Conservation (phyloP, 2,888 invertebrate species). For the Cotesia congregata region DNA sequence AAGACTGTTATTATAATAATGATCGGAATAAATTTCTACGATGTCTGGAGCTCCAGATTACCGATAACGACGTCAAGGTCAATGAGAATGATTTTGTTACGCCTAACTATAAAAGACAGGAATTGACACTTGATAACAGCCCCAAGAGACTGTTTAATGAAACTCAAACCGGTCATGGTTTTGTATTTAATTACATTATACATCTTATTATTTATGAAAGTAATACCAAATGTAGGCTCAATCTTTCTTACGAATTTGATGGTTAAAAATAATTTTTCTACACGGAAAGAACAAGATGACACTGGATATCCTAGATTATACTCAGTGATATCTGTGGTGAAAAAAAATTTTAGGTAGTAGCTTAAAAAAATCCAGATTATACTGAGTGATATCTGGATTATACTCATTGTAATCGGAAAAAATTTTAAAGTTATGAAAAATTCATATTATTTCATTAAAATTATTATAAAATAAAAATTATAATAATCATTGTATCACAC, state of each 20-base stretch:
- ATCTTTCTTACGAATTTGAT: conserved; percentile 47
- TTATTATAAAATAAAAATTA: too few relatives aligned
- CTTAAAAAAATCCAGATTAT: too few relatives aligned
- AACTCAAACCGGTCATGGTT: conserved; percentile 25
- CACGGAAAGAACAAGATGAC: too few relatives aligned
- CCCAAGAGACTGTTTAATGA: neutral
- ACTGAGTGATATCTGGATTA: too few relatives aligned
- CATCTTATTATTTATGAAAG: conserved; percentile 75
- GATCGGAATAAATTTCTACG: conserved; percentile 54
- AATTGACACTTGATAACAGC: conserved; percentile 47
- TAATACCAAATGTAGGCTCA: conserved; percentile 44
- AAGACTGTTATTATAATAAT: conserved; percentile 4
- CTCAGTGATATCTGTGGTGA: too few relatives aligned
- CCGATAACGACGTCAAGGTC: conserved; percentile 27
- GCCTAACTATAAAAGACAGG: conserved; percentile 49
- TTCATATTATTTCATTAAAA: too few relatives aligned
- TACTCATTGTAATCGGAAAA: too few relatives aligned
- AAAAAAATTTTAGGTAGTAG: too few relatives aligned
- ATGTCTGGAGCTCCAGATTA: conserved; percentile 47
- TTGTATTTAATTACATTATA: conserved; percentile 66
- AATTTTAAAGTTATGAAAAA: too few relatives aligned
- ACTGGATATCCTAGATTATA: too few relatives aligned
- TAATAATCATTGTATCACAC: too few relatives aligned
- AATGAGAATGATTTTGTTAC: conserved; percentile 34
- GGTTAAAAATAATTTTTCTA: conserved; percentile 10